Conservation (phyloP, 2,888 invertebrate species). For the Ashinkailepas kermadecensis region DNA sequence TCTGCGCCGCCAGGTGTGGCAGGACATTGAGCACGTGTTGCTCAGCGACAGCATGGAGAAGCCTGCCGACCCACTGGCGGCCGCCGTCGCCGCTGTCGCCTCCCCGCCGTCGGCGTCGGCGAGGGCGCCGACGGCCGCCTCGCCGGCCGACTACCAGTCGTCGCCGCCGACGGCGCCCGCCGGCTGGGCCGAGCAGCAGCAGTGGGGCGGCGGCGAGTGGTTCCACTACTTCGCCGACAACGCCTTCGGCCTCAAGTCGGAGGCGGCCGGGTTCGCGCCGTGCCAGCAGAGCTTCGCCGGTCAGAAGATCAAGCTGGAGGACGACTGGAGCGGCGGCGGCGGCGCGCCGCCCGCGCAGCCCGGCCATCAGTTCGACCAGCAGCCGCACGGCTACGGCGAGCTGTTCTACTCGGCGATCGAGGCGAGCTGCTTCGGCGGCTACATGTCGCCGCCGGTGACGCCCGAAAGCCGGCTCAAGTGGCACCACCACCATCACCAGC, state of each 20-base stretch:
- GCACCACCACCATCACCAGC: constrained; percentile 31
- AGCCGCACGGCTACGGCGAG: constrained; percentile 24
- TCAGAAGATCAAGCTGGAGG: not conserved
- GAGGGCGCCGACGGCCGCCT: not conserved
- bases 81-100: not conserved
- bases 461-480: constrained; percentile 40
- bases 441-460: constrained; percentile 46
- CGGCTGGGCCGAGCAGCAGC: constrained; percentile 1
- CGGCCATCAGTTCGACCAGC: not conserved
- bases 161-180: not conserved
- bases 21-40: constrained; percentile 42
- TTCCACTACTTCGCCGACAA: constrained; percentile 18
- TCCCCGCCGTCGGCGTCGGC: not conserved
- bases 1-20: constrained; percentile 39
- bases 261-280: not conserved
- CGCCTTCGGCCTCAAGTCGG: not conserved
- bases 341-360: not conserved
- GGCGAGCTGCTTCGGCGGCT: constrained; percentile 32
- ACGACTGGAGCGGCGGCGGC: not conserved
- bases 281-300: not conserved
- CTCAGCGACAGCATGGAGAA: constrained; percentile 35
- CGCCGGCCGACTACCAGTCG: not conserved
- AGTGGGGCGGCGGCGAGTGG: not conserved
- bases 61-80: not conserved
- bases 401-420: constrained; percentile 14